Evolutionary conservation across 2,797 vertebrate species (phyloP), one percentile per base, ranked within the genome.

Genomic region (Tinamus major): DNA sequence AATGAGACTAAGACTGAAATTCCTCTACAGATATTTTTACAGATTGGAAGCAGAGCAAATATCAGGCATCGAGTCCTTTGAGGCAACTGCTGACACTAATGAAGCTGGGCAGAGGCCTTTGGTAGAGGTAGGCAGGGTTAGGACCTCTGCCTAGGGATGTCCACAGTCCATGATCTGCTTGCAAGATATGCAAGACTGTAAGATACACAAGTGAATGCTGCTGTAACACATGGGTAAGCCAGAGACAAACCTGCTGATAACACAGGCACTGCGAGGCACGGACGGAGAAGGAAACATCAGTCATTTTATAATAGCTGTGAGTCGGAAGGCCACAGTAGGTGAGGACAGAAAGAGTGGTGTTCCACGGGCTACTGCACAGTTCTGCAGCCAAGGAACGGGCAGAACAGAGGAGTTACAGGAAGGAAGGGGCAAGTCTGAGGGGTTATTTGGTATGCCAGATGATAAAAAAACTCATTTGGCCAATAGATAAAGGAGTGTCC

Each of bases 1-100:
- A 29, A 70, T 1, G 5, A 91, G 89, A 64, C 62, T 3, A 75
- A 37, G 80, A 39, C 41, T 58, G 91, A 90, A 81, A 91, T 91
- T 93, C 74, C 90, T 90, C 87, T 84, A 90, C 70, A 79, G 72
- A 68, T 67, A 71, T 71, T 49, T 49, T 83, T 71, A 58, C 65
- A 68, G 87, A 79, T 4, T 69, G 42, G 55, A 70, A 86, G 70
- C 59, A 56, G 74, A 86, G 63, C 61, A 62, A 71, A 69, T 46
- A 1, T 6, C 72, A 72, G 79, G n/a, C 85, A 41, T 14, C 58
- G 13, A 0, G 1, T 59, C 35, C 84, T 94, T 76, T 31, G 70
- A 88, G 56, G 31, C 39, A 74, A 29, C n/a, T 77, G 85, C 65
- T 89, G 87, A 24, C 29, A 75, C 2, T 4, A 31, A 64, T 31